These are phyloP conservation scores for Polyommatus iphigenia DNA, from an alignment of 2,888 invertebrate genomes.

Conservation along the genomic window DNA sequence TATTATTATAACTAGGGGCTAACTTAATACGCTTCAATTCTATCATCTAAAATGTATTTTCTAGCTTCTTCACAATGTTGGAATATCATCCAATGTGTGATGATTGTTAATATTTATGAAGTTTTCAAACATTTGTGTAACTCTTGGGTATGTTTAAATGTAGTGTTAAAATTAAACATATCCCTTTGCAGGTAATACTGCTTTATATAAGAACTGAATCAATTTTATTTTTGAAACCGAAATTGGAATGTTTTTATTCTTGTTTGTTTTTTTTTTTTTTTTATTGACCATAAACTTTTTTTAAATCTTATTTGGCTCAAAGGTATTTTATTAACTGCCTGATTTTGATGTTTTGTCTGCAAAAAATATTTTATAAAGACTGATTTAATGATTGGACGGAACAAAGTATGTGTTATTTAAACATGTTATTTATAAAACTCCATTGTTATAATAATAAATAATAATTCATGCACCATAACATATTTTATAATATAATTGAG, in stretches of 20 bases:
- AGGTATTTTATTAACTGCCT: background rate
- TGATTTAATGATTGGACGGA: background rate
- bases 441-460: background rate
- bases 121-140: background rate
- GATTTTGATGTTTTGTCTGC: background rate
- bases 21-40: background rate
- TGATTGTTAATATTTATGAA: background rate
- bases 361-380: background rate
- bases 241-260: background rate
- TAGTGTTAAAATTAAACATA: slow-evolving; percentile 1
- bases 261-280: background rate
- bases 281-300: background rate
- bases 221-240: background rate
- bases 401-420: background rate
- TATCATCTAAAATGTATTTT: background rate
- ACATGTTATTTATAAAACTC: background rate
- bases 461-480: background rate
- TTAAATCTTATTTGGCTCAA: slow-evolving; percentile 2
- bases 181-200: background rate
- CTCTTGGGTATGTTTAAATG: background rate
- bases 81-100: background rate
- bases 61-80: background rate
- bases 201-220: background rate
- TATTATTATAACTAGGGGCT: background rate
- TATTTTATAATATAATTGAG: too few relatives aligned